phyloP scores from a whole-genome alignment of 2,113 vertebrate genomes.

The Gracilinanus agilis region DNA sequence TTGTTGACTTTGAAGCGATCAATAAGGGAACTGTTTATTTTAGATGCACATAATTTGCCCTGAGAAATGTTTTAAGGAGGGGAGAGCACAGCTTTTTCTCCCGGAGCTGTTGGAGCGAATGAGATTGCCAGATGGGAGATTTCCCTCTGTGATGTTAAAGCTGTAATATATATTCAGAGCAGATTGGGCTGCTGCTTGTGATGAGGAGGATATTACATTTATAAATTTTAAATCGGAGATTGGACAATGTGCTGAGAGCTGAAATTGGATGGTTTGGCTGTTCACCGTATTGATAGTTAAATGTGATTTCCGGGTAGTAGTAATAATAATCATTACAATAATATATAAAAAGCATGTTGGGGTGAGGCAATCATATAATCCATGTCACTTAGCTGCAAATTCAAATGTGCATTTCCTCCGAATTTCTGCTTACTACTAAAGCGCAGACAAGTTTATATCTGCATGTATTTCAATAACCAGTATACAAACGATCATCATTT shows the following conservation, averaged over 20 bases:
- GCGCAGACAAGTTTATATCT: conserved; percentile 71
- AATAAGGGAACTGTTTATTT: conserved; percentile 90
- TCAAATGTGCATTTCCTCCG: conserved; percentile 61
- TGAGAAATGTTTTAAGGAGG: conserved; percentile 90
- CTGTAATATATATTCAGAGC: conserved; percentile 96
- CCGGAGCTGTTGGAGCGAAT: conserved; percentile 90
- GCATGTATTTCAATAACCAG: conserved; percentile 64
- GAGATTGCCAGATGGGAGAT: conserved; percentile 93
- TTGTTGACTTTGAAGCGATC: conserved; percentile 90
- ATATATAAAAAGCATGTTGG: conserved; percentile 77
- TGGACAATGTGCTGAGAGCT: conserved; percentile 88
- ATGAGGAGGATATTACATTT: conserved; percentile 94
- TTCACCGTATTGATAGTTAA: conserved; percentile 84
- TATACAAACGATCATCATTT: conserved; percentile 69
- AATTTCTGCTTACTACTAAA: conserved; percentile 72
- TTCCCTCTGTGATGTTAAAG: conserved; percentile 94
- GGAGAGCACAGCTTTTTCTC: conserved; percentile 82
- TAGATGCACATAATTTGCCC: conserved; percentile 91
- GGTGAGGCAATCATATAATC: conserved; percentile 75
- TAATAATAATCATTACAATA: conserved; percentile 77
- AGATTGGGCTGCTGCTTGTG: conserved; percentile 92
- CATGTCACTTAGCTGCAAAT: conserved; percentile 71
- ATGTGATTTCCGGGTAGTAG: conserved; percentile 81
- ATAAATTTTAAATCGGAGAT: conserved; percentile 93
- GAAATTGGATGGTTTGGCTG: conserved; percentile 87